phyloP scores from a whole-genome alignment of 2,113 vertebrate species.

The Xyrauchen texanus region DNA sequence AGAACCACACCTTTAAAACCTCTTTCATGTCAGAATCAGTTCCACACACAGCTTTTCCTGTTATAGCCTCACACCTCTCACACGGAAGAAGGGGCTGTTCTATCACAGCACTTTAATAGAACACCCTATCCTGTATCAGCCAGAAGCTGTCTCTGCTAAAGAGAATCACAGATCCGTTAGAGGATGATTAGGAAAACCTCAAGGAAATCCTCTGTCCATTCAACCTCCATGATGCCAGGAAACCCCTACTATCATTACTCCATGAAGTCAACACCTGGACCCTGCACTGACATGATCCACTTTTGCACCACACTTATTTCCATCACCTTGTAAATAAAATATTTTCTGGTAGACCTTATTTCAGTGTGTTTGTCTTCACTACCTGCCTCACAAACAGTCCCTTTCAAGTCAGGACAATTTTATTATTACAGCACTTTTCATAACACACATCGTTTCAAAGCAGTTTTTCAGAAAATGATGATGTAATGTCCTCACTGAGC shows the following conservation, averaged over 20 bases:
- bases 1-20: background rate
- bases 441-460: too few species aligned
- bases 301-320: background rate
- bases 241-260: too few species aligned
- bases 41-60: background rate
- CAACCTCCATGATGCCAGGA: too few species aligned
- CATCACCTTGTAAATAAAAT: too few species aligned
- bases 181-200: conserved; percentile 11
- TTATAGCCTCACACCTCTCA: conserved; percentile 7
- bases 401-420: too few species aligned
- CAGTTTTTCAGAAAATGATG: too few species aligned
- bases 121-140: conserved; percentile 23
- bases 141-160: conserved; percentile 16
- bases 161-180: background rate
- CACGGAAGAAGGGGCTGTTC: background rate
- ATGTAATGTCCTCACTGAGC: too few species aligned
- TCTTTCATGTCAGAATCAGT: background rate
- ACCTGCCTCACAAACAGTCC: background rate
- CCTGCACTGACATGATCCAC: background rate
- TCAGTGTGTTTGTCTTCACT: background rate
- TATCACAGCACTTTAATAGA: background rate
- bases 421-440: too few species aligned
- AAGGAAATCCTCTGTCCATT: conserved; percentile 11
- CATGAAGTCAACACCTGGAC: conserved; percentile 5
- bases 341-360: background rate